Percentiles rank a stretch among this genome's conserved stretches.
Evolutionary conservation across 2,888 invertebrate genomes (phyloP).

Genomic region (Pardosa pseudoannulata): DNA sequence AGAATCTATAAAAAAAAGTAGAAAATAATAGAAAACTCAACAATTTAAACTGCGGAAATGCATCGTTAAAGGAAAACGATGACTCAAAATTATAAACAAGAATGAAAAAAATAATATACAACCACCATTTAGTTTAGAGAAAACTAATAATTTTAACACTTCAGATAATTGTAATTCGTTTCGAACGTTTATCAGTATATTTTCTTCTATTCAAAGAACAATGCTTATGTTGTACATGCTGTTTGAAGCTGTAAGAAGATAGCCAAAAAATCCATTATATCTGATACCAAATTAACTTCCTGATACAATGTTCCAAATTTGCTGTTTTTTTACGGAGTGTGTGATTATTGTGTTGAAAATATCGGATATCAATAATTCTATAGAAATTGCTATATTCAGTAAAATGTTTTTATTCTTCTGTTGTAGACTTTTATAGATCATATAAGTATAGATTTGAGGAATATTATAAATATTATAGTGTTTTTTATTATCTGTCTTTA

Average conservation of each 20-base stretch:
- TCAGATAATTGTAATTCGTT: not conserved
- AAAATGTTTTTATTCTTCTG: not conserved
- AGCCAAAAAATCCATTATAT: not conserved
- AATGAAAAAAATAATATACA: not conserved
- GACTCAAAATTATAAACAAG: too few relatives aligned
- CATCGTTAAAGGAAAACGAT: conserved; percentile 27
- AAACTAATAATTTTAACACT: not conserved
- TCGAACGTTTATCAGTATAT: not conserved
- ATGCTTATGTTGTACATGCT: not conserved
- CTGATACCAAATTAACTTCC: conserved; percentile 2
- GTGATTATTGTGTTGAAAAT: not conserved
- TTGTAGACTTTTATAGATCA: not conserved
- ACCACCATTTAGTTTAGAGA: not conserved
- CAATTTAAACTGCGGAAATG: too few relatives aligned
- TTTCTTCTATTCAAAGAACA: not conserved
- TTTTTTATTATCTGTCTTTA: too few relatives aligned
- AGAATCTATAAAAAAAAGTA: too few relatives aligned
- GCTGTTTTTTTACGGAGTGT: not conserved
- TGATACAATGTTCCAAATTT: not conserved
- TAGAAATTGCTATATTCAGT: not conserved
- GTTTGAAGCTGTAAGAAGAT: not conserved
- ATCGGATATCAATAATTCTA: not conserved
- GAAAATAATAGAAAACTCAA: too few relatives aligned
- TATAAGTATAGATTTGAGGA: too few relatives aligned
- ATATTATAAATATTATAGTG: too few relatives aligned